Evolutionary conservation across 2,888 invertebrate species (phyloP).

Genomic region (Drosophila flavopinicola): DNA sequence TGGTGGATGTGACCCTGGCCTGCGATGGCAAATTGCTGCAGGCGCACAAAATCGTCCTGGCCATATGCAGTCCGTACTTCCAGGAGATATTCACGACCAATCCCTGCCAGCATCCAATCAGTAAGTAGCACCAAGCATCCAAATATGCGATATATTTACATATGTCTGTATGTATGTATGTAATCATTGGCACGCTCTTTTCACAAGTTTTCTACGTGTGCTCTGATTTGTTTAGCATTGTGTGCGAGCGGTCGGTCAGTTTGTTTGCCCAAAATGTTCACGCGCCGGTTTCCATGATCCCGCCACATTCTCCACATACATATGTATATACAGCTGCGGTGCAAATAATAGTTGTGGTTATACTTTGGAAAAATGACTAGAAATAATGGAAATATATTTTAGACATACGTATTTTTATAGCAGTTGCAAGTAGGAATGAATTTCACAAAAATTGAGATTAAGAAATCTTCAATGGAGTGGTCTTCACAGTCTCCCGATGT

Average conservation of each 20-base stretch:
- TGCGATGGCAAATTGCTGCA: constrained; percentile 85
- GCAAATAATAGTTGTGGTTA: no score
- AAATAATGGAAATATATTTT: no score
- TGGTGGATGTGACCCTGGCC: constrained; percentile 85
- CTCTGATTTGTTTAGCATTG: constrained; percentile 26
- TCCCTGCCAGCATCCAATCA: constrained; percentile 85
- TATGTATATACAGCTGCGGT: background rate
- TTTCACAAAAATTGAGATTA: no score
- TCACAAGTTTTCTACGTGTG: constrained; percentile 31
- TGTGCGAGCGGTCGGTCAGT: constrained; percentile 1
- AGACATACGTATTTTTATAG: no score
- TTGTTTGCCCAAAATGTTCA: constrained; percentile 51
- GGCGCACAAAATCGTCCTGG: constrained; percentile 85
- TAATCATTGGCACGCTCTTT: constrained; percentile 28
- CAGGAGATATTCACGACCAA: constrained; percentile 85
- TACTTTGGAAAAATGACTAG: no score
- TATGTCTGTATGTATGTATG: background rate
- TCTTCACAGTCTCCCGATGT: no score
- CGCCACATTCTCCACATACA: background rate
- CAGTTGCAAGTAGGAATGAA: no score
- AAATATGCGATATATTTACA: background rate
- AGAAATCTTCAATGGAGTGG: no score
- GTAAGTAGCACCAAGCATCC: constrained; percentile 76
- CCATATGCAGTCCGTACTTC: constrained; percentile 86
- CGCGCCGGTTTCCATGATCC: constrained; percentile 16